Evolutionary conservation across 2,797 vertebrate genomes (phyloP), one percentile per base, ranked within the genome.

Genomic region (Darevskia mixta): DNA sequence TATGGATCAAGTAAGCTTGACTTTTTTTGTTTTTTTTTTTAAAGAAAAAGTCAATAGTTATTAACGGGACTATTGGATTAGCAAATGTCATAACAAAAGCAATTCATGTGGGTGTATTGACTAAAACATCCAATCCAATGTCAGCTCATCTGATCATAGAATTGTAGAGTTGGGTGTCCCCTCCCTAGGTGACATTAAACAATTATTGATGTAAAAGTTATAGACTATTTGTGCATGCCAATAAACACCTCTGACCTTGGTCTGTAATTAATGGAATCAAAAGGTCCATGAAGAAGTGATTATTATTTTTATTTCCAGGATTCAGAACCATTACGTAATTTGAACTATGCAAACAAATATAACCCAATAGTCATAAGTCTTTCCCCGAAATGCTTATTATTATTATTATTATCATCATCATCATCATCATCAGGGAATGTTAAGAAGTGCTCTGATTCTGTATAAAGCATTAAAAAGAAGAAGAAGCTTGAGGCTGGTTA

Each of bases 121-220:
- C 87, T 87, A 45, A 73, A 71, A 20, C 64, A 86, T 75, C 32
- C 18, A 86, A 38, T 41, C 86, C 71, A 11, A 55, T 23, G 27
- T 67, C 78, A 86, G 0, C 75, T 29, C 43, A 83, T 82, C 61
- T 15, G 8, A 85, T 55, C 49, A 55, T 55, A 55, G 49, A 55
- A 55, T 55, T 55, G 13, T 55, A 55, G 49, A 15, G 49, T 15
- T 55, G 11, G 49, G 49, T 90, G 67, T 71, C 45, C 66, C 27
- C 90, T 95, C 93, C 89, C 0, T 0, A 71, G 13, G 85, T 93
- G 89, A 78, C 55, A 35, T 64, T 73, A 82, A 88, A 61, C 83
- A 91, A 7, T 91, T 92, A 90, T 29, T 92, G 81, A 84, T 94
- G 69, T 29, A 78, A 69, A 10, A 67, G 41, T 81, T 93, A 85